These are phyloP conservation scores for Delichon dasypus DNA, from an alignment of 2,797 vertebrate species.

Conservation along the genomic window DNA sequence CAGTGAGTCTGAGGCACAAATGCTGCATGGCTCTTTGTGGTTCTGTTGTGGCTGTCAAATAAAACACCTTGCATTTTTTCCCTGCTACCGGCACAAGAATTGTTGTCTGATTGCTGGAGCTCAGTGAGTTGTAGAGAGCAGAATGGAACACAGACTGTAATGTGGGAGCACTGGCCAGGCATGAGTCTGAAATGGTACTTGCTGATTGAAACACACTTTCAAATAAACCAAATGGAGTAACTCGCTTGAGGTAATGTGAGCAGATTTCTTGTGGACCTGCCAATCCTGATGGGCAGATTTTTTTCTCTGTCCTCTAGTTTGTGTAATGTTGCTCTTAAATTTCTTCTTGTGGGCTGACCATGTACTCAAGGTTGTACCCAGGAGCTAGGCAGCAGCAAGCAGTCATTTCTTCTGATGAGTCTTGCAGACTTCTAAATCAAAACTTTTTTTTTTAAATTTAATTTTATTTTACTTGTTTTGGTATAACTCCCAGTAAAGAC, in stretches of 20 bases:
- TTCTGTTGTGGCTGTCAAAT: not conserved
- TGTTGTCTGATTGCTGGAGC: not conserved
- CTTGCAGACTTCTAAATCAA: not conserved
- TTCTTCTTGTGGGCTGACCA: not conserved
- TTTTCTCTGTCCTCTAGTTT: not conserved
- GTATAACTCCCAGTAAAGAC: not conserved
- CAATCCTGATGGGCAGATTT: not conserved
- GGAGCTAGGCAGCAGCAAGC: not conserved
- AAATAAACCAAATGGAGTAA: not conserved
- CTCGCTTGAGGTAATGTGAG: not conserved
- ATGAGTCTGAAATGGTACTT: not conserved
- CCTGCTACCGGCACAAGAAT: not conserved
- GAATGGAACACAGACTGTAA: not conserved
- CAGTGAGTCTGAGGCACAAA: not conserved
- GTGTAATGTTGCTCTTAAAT: not conserved
- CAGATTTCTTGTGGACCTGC: not conserved
- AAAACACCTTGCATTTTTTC: not conserved
- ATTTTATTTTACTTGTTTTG: not conserved
- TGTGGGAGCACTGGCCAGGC: not conserved
- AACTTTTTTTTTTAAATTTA: not conserved
- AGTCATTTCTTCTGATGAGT: not conserved
- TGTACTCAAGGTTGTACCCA: not conserved
- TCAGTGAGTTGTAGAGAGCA: not conserved
- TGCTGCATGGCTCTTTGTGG: accelerated
- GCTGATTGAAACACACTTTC: not conserved